These are phyloP conservation scores for Scolopax mira DNA, from an alignment of 2,113 vertebrate genomes.

Conservation along the genomic window DNA sequence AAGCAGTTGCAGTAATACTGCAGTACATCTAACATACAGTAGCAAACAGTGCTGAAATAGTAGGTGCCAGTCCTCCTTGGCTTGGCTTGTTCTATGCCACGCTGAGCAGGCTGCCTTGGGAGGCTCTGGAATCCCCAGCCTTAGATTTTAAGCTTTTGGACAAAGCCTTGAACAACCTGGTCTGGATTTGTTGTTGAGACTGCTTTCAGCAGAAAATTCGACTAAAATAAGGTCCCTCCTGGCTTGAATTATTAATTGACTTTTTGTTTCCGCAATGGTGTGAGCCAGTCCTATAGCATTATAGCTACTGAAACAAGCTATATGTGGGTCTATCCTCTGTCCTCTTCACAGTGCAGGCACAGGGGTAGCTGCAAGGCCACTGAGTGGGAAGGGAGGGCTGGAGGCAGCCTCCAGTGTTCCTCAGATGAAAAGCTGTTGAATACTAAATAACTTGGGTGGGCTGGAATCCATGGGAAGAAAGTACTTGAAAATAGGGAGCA, in stretches of 20 bases:
- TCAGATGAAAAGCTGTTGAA: background rate
- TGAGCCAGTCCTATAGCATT: no score
- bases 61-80: fast-evolving
- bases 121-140: background rate
- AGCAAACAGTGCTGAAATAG: background rate
- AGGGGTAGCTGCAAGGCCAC: no score
- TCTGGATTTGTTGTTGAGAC: background rate
- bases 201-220: background rate
- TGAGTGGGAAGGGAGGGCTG: background rate
- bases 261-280: background rate
- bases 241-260: background rate
- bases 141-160: background rate
- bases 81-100: background rate
- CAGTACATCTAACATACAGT: background rate
- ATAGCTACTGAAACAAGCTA: background rate
- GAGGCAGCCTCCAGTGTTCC: background rate
- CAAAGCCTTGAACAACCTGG: background rate
- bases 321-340: fast-evolving
- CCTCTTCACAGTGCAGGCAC: background rate
- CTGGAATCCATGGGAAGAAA: background rate
- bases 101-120: background rate
- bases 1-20: background rate
- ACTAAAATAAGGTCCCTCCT: background rate
- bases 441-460: background rate
- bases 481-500: background rate